Evolutionary conservation across 2,888 invertebrate genomes (phyloP), one percentile per base, ranked within the genome.

Genomic region (Caenorhabditis zanzibari): DNA sequence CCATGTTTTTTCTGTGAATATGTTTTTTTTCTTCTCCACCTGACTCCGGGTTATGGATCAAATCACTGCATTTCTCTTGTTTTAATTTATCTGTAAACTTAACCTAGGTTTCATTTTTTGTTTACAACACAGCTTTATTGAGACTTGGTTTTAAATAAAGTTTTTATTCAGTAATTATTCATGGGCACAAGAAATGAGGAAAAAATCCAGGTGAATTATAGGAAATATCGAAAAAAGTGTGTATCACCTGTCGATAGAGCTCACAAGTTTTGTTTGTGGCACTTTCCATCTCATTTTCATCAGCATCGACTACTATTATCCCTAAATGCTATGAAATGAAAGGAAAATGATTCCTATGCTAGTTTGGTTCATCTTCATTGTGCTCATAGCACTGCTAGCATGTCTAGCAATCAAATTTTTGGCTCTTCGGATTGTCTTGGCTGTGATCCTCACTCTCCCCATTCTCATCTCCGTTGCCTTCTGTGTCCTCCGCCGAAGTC

Each of bases 311-410:
- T 64, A 24, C 22, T 22, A n/a, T 24, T 35, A 1, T 19, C 16
- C n/a, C 19, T 22, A 16, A n/a, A n/a, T n/a, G n/a, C 61, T 22
- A 22, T n/a, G 61, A 63, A 52, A 71, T 77, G 75, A 66, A 22
- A 58, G 32, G 56, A 68, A 59, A 41, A 83, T 83, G 83, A 83
- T 83, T 44, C 79, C 80, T 41, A 58, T 76, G 71, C 66, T 83
- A 6, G 68, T 72, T 52, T 83, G 83, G 83, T 83, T 83, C 58
- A 71, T 83, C 5, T 14, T 80, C 1, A 83, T 83, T 19, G 66
- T 75, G 64, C 61, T 83, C 1, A 32, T 83, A 47, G 80, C 80
- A 66, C 71, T 83, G 28, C 35, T 83, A 3, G 74, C 83, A 38
- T 58, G 49, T 32, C 35, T 83, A 1, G 83, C 83, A 12, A 75